Percentiles rank a stretch among this genome's conserved stretches.
phyloP scores from a whole-genome alignment of 1,140 invertebrate species.

The Temnothorax curvispinosus region DNA sequence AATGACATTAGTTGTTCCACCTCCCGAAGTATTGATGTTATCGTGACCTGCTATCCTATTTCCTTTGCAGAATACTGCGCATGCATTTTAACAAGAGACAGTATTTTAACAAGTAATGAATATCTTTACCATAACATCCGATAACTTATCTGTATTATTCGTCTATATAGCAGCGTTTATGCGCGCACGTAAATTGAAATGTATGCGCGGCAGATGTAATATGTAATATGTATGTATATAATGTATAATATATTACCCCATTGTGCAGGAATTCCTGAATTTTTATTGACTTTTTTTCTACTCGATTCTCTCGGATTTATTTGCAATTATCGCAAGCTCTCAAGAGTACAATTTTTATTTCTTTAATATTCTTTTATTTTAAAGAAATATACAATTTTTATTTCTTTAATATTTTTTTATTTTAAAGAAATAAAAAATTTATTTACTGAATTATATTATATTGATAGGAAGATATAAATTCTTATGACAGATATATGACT shows the following conservation, averaged over 20 bases:
- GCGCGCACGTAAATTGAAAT: slow-evolving; percentile 8
- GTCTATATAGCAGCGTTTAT: background rate
- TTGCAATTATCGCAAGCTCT: background rate
- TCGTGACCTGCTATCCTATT: slow-evolving; percentile 51
- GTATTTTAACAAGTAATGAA: slow-evolving; percentile 40
- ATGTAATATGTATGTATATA: background rate
- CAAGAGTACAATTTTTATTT: background rate
- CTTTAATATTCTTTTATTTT: background rate
- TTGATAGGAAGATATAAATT: background rate
- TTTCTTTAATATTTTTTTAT: background rate
- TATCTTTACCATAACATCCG: slow-evolving; percentile 7
- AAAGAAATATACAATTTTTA: background rate
- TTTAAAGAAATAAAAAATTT: background rate
- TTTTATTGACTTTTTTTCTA: slow-evolving; percentile 12
- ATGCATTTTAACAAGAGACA: slow-evolving; percentile 53
- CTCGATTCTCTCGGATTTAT: background rate
- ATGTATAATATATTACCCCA: background rate
- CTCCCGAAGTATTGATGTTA: slow-evolving; percentile 40
- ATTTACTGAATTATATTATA: background rate
- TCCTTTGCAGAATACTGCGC: slow-evolving; percentile 31
- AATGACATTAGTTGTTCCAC: slow-evolving; percentile 39
- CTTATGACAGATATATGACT: background rate
- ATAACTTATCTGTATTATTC: slow-evolving; percentile 35
- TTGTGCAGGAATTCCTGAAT: slow-evolving; percentile 1
- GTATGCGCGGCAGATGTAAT: background rate